Base-by-base conservation (phyloP, 2,113 vertebrate species). In the Bucco capensis region DNA sequence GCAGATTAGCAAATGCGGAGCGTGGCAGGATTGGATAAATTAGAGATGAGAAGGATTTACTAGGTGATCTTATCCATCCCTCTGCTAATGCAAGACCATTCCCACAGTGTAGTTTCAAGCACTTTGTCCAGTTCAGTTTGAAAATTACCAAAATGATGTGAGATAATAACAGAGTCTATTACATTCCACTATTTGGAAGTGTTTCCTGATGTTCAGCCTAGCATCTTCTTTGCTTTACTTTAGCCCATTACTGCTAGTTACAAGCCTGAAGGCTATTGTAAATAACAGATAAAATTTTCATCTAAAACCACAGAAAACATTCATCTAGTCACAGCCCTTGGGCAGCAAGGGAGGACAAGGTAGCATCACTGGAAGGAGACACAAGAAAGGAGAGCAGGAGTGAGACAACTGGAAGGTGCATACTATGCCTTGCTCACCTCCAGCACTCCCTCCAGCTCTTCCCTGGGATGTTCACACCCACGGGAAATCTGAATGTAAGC, bases 261-360 rank as follows among this genome's bases (percentile, higher is more conserved):
- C 6, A 5, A 6, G 69, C 64, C 84, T 74, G 74, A 83, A 88
- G 65, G 44, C 31, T 71, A 38, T 30, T 1, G 9, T 67, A 88
- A 93, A 79, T 86, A 94, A 87, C 54, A 89, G 53, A 88, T 73
- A 74, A 2, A 38, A 73, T 61, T 84, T 91, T 73, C n/a, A 76
- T 46, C 67, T 80, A 30, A 78, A 92, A 94, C 1, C 69, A 88
- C 30, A 86, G 64, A 60, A 90, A 46, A 31, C 12, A 25, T 44
- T 94, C 82, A 53, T 71, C 77, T 90, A 51, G 90, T 46, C 24
- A 13, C 51, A 84, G 69, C 28, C 69, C 38, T 85, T 46, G 17
- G 35, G 64, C 42, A 85, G 54, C n/a, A 82, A 56, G 22, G 62
- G 54, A 89, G 31, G 53, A 79, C 64, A 79, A 82, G 17, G 51